A percentile compares a stretch with the other conserved stretches of the same genome.
Conservation (phyloP, 2,113 vertebrate genomes). For the Oenanthe melanoleuca region DNA sequence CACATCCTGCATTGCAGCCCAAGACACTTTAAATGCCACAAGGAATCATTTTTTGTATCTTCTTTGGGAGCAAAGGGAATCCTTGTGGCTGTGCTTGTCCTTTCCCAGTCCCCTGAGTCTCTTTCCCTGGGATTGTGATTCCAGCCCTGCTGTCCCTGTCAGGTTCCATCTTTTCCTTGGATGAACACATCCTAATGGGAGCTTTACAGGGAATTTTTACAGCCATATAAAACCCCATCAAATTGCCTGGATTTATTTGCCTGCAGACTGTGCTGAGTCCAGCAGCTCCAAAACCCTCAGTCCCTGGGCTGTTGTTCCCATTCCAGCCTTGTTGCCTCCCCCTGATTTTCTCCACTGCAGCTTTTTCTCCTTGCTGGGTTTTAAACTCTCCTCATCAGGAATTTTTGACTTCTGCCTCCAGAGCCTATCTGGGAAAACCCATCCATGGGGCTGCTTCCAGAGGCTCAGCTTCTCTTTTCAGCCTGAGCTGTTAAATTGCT, state of each 20-base stretch:
- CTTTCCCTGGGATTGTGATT: neutral
- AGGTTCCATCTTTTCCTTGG: neutral
- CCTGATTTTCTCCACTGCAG: neutral
- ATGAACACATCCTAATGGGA: neutral
- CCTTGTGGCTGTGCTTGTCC: neutral
- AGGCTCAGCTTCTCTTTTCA: neutral
- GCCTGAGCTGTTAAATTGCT: neutral
- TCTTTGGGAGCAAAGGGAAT: neutral
- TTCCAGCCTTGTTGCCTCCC: neutral
- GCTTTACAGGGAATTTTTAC: neutral
- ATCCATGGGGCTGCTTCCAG: neutral
- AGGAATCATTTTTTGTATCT: neutral
- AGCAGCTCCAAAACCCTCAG: neutral
- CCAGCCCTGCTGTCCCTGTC: neutral
- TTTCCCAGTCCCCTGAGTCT: neutral
- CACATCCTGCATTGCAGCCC: too few relatives aligned
- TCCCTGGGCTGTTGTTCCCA: neutral
- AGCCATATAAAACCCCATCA: neutral
- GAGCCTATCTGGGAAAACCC: neutral
- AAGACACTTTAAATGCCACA: neutral
- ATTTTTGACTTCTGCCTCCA: neutral
- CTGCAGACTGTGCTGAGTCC: neutral
- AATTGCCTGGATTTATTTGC: neutral
- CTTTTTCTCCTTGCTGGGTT: neutral
- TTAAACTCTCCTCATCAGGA: neutral